phyloP scores from a whole-genome alignment of 2,888 invertebrate genomes.

The Diploptera punctata region DNA sequence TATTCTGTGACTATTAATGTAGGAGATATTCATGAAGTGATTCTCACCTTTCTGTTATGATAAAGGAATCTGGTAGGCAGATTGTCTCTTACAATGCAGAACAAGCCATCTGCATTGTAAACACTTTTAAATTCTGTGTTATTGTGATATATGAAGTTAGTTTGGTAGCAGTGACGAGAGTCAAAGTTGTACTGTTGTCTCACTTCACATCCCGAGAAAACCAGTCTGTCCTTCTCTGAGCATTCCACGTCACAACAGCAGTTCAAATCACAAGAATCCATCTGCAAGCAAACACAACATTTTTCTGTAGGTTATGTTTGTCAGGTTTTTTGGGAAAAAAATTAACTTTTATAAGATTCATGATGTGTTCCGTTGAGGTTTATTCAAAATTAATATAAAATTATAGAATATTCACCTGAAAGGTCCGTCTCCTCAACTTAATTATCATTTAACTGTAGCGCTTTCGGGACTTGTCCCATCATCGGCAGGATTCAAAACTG shows the following conservation, averaged over 20 bases:
- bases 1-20: too few relatives aligned
- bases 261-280: slow-evolving; percentile 75
- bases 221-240: slow-evolving; percentile 61
- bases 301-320: too few relatives aligned
- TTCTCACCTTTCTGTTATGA: slow-evolving; percentile 51
- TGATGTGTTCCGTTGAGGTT: too few relatives aligned
- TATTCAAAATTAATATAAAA: too few relatives aligned
- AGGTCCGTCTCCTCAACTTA: too few relatives aligned
- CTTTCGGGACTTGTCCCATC: too few relatives aligned
- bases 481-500: too few relatives aligned
- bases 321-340: too few relatives aligned
- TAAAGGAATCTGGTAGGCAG: slow-evolving; percentile 55
- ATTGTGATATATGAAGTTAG: slow-evolving; percentile 61
- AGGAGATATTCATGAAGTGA: too few relatives aligned
- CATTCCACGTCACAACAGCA: slow-evolving; percentile 88
- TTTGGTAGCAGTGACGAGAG: slow-evolving; percentile 60
- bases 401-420: too few relatives aligned
- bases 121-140: slow-evolving; percentile 55
- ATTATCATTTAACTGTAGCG: too few relatives aligned
- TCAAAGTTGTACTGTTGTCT: slow-evolving; percentile 42
- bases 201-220: slow-evolving; percentile 67
- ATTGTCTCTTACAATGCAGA: slow-evolving; percentile 67
- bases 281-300: slow-evolving; percentile 58
- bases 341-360: too few relatives aligned
- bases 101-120: slow-evolving; percentile 58